Evolutionary conservation across 2,888 invertebrate species (phyloP).

Genomic region (Abrostola triplasia): DNA sequence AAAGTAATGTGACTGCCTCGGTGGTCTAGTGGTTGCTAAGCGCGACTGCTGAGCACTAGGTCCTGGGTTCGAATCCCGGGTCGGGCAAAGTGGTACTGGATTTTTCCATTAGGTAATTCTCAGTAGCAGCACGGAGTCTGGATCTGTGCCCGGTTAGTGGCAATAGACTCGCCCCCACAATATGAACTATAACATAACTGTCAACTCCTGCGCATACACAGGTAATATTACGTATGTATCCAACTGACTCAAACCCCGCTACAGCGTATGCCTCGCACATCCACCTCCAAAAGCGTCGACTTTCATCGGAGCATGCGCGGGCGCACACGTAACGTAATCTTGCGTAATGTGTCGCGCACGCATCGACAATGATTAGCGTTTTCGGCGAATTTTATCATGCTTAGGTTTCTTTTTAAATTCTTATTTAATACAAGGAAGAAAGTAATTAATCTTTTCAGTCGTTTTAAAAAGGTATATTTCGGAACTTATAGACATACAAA

Average conservation of each 20-base stretch:
- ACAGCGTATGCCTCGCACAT: constrained; percentile 51
- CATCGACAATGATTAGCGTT: constrained; percentile 54
- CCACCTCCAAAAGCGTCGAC: constrained; percentile 66
- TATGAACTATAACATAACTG: not conserved
- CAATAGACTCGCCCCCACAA: no score
- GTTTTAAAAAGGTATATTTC: no score
- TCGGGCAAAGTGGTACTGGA: no score
- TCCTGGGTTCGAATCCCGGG: no score
- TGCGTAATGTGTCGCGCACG: constrained; percentile 74
- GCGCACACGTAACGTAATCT: constrained; percentile 72
- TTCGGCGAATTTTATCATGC: constrained; percentile 46
- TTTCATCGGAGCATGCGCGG: constrained; percentile 61
- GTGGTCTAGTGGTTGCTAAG: no score
- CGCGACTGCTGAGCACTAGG: no score
- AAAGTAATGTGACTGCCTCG: no score
- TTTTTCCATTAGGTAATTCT: not conserved
- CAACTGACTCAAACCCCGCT: constrained; percentile 50
- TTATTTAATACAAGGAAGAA: constrained; percentile 7
- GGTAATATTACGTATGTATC: not conserved
- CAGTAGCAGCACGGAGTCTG: no score
- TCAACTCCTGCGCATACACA: not conserved
- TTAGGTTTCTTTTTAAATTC: constrained; percentile 17
- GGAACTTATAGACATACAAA: no score
- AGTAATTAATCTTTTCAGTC: not conserved
- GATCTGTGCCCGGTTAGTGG: no score